phyloP scores from a whole-genome alignment of 53 echinoderm and acorn worm genomes.

The Apostichopus leukothele region DNA sequence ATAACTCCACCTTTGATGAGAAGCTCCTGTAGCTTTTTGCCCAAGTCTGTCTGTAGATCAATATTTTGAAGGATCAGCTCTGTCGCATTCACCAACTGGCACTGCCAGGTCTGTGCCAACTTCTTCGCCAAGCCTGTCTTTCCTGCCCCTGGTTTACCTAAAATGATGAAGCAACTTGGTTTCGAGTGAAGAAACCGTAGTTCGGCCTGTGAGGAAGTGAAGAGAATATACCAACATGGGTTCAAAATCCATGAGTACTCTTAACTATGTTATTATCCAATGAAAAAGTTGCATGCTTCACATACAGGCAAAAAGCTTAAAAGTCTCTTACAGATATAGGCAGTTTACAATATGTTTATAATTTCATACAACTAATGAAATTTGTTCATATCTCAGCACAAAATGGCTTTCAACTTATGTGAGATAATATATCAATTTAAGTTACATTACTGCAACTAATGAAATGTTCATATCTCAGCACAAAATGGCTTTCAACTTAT shows the following conservation, averaged over 20 bases:
- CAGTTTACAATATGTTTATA: no score
- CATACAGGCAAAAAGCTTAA: not conserved
- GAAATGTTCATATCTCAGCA: no score
- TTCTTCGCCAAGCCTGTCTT: conserved; percentile 86
- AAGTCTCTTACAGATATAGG: no score
- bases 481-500: no score
- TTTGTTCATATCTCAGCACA: no score
- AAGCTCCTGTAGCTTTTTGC: conserved; percentile 76
- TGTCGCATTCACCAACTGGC: conserved; percentile 91
- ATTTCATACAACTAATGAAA: no score
- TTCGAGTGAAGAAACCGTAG: conserved; percentile 95
- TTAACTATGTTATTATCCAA: not conserved
- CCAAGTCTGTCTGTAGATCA: conserved; percentile 83
- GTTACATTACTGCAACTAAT: no score
- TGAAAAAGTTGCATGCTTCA: not conserved
- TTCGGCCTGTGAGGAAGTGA: conserved; percentile 63
- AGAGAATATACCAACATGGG: not conserved
- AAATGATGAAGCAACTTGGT: conserved; percentile 92
- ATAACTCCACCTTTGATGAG: conserved; percentile 85
- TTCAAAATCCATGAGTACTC: not conserved
- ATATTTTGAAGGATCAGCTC: conserved; percentile 92
- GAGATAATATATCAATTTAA: no score
- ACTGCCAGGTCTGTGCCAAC: conserved; percentile 93
- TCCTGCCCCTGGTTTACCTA: conserved; percentile 93
- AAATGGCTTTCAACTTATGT: no score